Conservation (phyloP, 1,140 invertebrate genomes). For the Penaeus japonicus region DNA sequence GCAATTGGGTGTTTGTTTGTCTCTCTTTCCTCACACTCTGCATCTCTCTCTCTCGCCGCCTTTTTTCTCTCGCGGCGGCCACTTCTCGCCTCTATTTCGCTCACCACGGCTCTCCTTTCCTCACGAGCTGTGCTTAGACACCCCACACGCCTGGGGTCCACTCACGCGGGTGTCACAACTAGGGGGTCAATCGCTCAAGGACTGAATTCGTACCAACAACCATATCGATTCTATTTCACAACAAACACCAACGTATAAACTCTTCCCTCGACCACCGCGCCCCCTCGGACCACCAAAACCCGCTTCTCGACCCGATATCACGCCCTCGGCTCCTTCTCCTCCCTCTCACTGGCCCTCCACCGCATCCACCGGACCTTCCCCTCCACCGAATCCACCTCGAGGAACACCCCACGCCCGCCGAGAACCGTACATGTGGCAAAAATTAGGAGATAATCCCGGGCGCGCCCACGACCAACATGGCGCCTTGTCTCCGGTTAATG, state of each 20-base stretch:
- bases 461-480: slow-evolving; percentile 60
- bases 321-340: background rate
- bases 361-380: slow-evolving; percentile 35
- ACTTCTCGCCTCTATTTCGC: background rate
- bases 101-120: slow-evolving; percentile 25
- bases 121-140: slow-evolving; percentile 58
- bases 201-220: slow-evolving; percentile 60
- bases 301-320: background rate
- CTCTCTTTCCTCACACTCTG: background rate
- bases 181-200: slow-evolving; percentile 59
- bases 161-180: slow-evolving; percentile 47
- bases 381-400: slow-evolving; percentile 28
- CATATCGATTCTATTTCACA: slow-evolving; percentile 61
- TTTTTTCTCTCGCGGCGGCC: slow-evolving; percentile 9
- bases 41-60: slow-evolving; percentile 36
- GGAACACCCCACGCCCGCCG: slow-evolving; percentile 45
- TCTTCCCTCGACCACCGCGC: slow-evolving; percentile 35
- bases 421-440: slow-evolving; percentile 60
- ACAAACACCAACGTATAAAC: slow-evolving; percentile 58
- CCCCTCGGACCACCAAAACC: background rate
- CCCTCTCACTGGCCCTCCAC: slow-evolving; percentile 10
- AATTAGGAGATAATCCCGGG: slow-evolving; percentile 60
- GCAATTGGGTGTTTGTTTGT: too few species aligned
- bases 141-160: slow-evolving; percentile 57
- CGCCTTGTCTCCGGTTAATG: slow-evolving; percentile 60